Conservation (phyloP, 2,113 vertebrate genomes). For the Cephalopterus ornatus region DNA sequence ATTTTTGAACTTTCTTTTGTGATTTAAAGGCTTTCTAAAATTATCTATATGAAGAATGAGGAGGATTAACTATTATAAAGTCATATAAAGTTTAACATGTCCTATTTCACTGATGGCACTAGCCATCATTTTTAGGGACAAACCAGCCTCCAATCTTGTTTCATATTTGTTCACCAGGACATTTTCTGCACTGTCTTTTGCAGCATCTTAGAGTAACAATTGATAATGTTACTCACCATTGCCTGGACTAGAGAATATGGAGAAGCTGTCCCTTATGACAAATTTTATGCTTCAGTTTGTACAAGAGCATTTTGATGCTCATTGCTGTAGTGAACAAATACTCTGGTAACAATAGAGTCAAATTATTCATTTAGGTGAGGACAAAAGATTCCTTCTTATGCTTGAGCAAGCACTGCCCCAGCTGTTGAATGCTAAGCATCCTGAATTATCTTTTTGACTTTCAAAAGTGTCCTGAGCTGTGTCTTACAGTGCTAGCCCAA, state of each 20-base stretch:
- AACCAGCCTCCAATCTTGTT: background rate
- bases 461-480: background rate
- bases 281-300: background rate
- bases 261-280: background rate
- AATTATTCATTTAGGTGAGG: background rate
- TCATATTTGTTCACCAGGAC: background rate
- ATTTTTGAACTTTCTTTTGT: background rate
- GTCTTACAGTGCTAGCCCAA: background rate
- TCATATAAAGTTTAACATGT: background rate
- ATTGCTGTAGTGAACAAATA: background rate
- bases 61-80: background rate
- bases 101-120: background rate
- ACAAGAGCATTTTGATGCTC: background rate
- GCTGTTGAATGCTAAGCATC: background rate
- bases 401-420: background rate
- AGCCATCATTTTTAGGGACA: background rate
- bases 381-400: background rate
- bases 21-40: background rate
- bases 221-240: background rate
- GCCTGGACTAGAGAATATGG: background rate
- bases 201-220: background rate
- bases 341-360: background rate
- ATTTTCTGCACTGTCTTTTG: background rate
- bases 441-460: background rate
- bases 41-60: background rate